Percentiles rank a stretch among this genome's conserved stretches.
Evolutionary conservation across 2,888 invertebrate species (phyloP).

Genomic region (Thereva unica): DNA sequence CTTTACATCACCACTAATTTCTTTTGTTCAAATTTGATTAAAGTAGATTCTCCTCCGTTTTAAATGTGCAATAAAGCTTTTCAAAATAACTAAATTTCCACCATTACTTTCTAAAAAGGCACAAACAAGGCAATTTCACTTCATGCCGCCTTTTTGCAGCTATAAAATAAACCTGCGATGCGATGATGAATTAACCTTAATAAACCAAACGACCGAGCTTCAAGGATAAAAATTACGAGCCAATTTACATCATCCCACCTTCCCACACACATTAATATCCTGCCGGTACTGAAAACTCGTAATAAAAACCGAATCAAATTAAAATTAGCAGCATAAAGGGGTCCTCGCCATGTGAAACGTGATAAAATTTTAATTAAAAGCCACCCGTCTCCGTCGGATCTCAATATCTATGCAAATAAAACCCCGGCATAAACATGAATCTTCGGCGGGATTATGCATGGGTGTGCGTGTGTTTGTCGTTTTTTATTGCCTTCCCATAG

Average conservation of each 20-base stretch:
- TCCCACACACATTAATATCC: slow-evolving; percentile 9
- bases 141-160: no score
- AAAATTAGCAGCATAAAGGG: slow-evolving; percentile 45
- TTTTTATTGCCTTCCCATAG: slow-evolving; percentile 22
- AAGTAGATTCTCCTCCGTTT: no score
- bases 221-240: no score
- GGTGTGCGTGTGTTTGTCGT: slow-evolving; percentile 30
- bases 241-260: slow-evolving; percentile 6
- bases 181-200: no score
- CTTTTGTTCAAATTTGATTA: no score
- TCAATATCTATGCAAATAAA: slow-evolving; percentile 43
- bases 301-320: slow-evolving; percentile 46
- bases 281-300: slow-evolving; percentile 20
- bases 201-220: no score
- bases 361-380: slow-evolving; percentile 43
- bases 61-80: no score
- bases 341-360: slow-evolving; percentile 39
- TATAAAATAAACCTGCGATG: no score
- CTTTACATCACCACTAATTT: no score
- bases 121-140: no score
- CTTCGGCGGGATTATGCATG: slow-evolving; percentile 31
- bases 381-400: slow-evolving; percentile 27
- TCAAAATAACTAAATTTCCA: no score
- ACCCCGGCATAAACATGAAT: slow-evolving; percentile 38
- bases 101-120: no score